A percentile compares a stretch with the other conserved stretches of the same genome.
These are phyloP conservation scores for Drosophila mayri DNA, from an alignment of 1,140 invertebrate genomes.

Conservation along the genomic window DNA sequence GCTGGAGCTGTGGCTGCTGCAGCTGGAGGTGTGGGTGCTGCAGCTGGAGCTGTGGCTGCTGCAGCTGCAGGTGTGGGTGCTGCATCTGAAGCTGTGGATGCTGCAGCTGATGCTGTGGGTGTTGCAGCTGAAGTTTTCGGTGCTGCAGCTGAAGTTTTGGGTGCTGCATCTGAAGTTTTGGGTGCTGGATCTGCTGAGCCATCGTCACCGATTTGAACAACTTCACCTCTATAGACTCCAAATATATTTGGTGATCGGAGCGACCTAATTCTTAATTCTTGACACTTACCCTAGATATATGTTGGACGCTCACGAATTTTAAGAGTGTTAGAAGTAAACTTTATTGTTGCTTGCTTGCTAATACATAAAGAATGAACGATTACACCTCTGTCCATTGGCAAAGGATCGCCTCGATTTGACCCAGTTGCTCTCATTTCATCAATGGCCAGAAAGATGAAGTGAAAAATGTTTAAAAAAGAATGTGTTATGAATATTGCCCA, in stretches of 20 bases:
- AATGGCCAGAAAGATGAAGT: neutral
- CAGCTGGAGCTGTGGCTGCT: neutral
- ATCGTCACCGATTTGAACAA: neutral
- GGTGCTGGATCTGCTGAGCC: neutral
- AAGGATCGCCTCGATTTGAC: neutral
- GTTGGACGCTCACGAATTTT: neutral
- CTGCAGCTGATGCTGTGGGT: neutral
- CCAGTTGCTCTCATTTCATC: neutral
- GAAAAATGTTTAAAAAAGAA: neutral
- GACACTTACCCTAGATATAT: neutral
- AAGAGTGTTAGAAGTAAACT: neutral
- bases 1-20: neutral
- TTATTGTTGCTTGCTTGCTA: neutral
- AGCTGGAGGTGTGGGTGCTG: neutral
- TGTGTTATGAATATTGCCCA: neutral
- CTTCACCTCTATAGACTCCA: neutral
- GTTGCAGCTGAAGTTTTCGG: neutral
- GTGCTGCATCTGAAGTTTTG: neutral
- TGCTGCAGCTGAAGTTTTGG: neutral
- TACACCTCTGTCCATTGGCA: neutral
- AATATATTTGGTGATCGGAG: neutral
- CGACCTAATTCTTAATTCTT: too few species aligned
- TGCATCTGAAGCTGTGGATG: too few species aligned
- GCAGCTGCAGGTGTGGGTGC: neutral
- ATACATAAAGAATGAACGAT: neutral